Evolutionary conservation across 2,888 invertebrate genomes (phyloP).

Genomic region (Ophion ellenae): DNA sequence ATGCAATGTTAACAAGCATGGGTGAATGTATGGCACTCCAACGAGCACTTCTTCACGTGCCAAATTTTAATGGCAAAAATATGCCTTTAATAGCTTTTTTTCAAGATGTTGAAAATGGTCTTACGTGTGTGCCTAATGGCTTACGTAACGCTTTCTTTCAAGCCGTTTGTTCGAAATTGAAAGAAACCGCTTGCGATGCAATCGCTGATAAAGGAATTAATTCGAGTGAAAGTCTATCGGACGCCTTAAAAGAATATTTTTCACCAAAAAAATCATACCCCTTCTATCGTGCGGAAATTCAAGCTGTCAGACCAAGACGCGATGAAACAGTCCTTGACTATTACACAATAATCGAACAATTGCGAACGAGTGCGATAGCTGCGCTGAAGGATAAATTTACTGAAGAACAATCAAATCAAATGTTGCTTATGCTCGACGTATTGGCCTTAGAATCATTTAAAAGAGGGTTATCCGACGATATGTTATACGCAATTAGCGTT

Average conservation of each 20-base stretch:
- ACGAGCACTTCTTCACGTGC: too few relatives aligned
- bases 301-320: constrained; percentile 29
- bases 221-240: neutral
- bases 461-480: constrained; percentile 52
- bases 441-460: constrained; percentile 53
- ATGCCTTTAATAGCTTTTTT: constrained; percentile 41
- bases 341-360: neutral
- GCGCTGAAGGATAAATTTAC: constrained; percentile 12
- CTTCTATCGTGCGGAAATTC: constrained; percentile 46
- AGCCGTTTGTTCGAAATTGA: constrained; percentile 27
- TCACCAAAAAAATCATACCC: constrained; percentile 26
- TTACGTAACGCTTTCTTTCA: constrained; percentile 35
- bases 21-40: constrained; percentile 22
- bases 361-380: constrained; percentile 12
- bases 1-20: constrained; percentile 48
- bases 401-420: neutral
- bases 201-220: constrained; percentile 12
- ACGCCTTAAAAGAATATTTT: constrained; percentile 19
- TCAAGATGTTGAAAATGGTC: constrained; percentile 48
- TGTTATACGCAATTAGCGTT: constrained; percentile 54
- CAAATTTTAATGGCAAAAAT: constrained; percentile 39
- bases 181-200: constrained; percentile 8
- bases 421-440: constrained; percentile 3
- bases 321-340: constrained; percentile 35
- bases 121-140: constrained; percentile 5